Percentiles rank a stretch among this genome's conserved stretches.
Conservation (phyloP, 2,888 invertebrate genomes). For the Danaus chrysippus region DNA sequence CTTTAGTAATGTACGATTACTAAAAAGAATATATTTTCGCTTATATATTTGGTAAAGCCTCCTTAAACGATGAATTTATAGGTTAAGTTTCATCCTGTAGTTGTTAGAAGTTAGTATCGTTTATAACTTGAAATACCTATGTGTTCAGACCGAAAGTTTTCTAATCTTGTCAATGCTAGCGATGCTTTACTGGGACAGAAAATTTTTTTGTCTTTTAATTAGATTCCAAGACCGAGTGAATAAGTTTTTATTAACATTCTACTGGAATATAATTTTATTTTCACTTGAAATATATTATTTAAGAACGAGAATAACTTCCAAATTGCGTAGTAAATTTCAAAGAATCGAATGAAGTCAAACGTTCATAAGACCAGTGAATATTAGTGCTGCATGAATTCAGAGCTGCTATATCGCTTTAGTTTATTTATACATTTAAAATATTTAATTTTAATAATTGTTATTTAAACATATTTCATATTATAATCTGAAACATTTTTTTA, state of each 20-base stretch:
- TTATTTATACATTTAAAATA: neutral
- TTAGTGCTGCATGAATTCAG: neutral
- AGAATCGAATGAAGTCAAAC: neutral
- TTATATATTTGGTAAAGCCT: neutral
- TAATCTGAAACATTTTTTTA: too few relatives aligned
- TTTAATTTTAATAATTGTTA: too few relatives aligned
- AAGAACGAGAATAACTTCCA: neutral
- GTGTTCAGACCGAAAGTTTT: conserved; percentile 47
- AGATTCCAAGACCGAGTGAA: conserved; percentile 51
- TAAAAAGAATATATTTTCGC: neutral
- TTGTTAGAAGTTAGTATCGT: conserved; percentile 7
- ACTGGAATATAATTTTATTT: neutral
- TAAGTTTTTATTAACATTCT: conserved; percentile 7
- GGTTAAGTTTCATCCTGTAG: neutral
- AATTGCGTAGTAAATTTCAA: neutral
- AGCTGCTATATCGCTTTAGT: neutral
- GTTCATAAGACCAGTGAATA: neutral
- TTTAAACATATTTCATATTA: too few relatives aligned
- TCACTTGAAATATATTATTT: neutral
- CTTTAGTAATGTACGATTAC: neutral
- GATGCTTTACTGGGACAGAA: conserved; percentile 49
- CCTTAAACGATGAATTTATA: neutral
- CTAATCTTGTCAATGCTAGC: conserved; percentile 56
- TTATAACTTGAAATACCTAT: conserved; percentile 17
- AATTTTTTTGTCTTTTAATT: conserved; percentile 58